Conservation (phyloP, 2,888 invertebrate species). For the Diplolepis rosae region DNA sequence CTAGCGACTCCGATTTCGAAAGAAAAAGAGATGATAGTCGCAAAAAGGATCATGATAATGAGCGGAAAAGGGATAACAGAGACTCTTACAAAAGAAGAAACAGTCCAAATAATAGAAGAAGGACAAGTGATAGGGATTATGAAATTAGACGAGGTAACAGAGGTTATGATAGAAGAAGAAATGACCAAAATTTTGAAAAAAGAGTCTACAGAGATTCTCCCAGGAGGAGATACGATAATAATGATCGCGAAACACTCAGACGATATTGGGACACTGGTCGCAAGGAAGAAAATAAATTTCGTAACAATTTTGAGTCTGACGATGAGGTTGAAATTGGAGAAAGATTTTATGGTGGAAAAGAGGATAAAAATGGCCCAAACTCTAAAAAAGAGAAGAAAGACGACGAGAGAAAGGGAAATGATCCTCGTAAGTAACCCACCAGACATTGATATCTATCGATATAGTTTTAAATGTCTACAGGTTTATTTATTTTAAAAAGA, state of each 20-base stretch:
- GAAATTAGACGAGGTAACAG: not conserved
- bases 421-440: constrained; percentile 20
- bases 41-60: not conserved
- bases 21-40: not conserved
- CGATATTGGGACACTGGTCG: constrained; percentile 53
- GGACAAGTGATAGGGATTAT: not conserved
- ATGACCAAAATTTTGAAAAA: not conserved
- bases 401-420: constrained; percentile 1
- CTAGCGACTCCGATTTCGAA: not conserved
- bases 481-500: too few relatives aligned
- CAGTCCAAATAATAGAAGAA: constrained; percentile 10
- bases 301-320: constrained; percentile 48
- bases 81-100: constrained; percentile 3
- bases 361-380: constrained; percentile 40
- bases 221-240: constrained; percentile 9
- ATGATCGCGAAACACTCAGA: constrained; percentile 5
- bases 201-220: not conserved
- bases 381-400: constrained; percentile 27
- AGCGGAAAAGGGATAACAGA: not conserved
- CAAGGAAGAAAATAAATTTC: constrained; percentile 39
- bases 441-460: too few relatives aligned
- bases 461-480: too few relatives aligned
- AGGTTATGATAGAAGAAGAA: not conserved
- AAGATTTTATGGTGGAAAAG: constrained; percentile 54
- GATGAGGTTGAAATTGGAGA: constrained; percentile 49